A percentile compares a stretch with the other conserved stretches of the same genome.
Evolutionary conservation across 1,140 invertebrate genomes (phyloP).

Genomic region (Eriosoma lanigerum): DNA sequence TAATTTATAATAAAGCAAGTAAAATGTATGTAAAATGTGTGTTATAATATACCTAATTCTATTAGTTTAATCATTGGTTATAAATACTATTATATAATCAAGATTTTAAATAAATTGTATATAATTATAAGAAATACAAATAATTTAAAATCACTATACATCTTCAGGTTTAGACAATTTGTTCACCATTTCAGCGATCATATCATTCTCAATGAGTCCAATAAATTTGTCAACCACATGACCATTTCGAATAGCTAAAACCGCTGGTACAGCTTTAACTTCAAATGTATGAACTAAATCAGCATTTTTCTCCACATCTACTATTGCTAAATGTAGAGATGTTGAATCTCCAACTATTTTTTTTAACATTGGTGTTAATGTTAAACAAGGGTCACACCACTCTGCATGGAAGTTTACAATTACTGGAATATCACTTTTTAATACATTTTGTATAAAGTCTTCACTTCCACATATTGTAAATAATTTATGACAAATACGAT

Average conservation of each 20-base stretch:
- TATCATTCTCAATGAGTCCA: conserved; percentile 64
- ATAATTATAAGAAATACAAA: neutral
- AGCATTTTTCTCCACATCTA: conserved; percentile 88
- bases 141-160: neutral
- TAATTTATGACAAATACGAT: conserved; percentile 54
- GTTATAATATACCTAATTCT: no score
- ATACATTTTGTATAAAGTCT: conserved; percentile 67
- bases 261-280: conserved; percentile 88
- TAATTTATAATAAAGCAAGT: no score
- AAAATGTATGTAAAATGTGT: no score
- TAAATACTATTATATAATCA: no score
- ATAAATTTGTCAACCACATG: conserved; percentile 89
- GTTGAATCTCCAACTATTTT: conserved; percentile 75
- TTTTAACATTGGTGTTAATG: conserved; percentile 86
- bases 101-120: no score
- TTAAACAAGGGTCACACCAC: conserved; percentile 96
- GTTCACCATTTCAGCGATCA: conserved; percentile 55
- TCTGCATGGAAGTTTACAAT: conserved; percentile 86
- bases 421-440: conserved; percentile 78
- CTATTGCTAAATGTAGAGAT: conserved; percentile 82
- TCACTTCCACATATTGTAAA: conserved; percentile 64
- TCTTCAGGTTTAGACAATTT: conserved; percentile 51
- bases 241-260: conserved; percentile 85
- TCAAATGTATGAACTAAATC: conserved; percentile 80
- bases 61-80: no score